Evolutionary conservation across 2,888 invertebrate genomes (phyloP), one percentile per base, ranked within the genome.

Genomic region (Bombyx huttoni): DNA sequence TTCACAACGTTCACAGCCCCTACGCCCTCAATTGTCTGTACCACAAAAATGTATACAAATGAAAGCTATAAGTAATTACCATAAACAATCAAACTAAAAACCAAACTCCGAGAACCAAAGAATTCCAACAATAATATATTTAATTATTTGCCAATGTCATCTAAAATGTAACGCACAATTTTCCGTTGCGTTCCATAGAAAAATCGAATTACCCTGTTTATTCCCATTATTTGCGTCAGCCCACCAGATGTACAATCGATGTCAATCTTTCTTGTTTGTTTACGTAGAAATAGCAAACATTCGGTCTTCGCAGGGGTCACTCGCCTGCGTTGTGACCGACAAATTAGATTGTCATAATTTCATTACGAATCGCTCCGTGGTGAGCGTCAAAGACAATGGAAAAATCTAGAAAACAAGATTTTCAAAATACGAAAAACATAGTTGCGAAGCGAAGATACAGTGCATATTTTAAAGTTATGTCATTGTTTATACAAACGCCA

Each of bases 171-270:
- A 70, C 69, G 68, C 77, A 77, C 79, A 87, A 87, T 86, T 86
- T 85, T 79, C 73, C 75, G 65, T 55, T 55, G 61, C 66, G 66
- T 65, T 66, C 69, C 70, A 70, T 68, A 67, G 73, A 67, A 81
- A 70, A 87, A 88, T 87, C 78, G 73, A 87, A 86, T 88, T 85
- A 88, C 75, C 77, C 75, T 82, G 82, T 87, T 86, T 87, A 82
- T 76, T 77, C 84, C 78, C 66, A 80, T 83, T 86, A 83, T 87
- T 88, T 84, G 86, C 84, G 82, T 79, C 80, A 80, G 63, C 62
- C 74, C 69, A 78, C 83, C 88, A 88, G 87, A 85, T 88, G 88
- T 87, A 87, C 85, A 80, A 79, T 85, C 73, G 59, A 78, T 75
- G 87, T 88, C 87, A 87, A 85, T 87, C 86, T 85, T 70, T 67